These are phyloP conservation scores for Perccottus glenii DNA, from an alignment of 2,113 vertebrate species.

Conservation along the genomic window DNA sequence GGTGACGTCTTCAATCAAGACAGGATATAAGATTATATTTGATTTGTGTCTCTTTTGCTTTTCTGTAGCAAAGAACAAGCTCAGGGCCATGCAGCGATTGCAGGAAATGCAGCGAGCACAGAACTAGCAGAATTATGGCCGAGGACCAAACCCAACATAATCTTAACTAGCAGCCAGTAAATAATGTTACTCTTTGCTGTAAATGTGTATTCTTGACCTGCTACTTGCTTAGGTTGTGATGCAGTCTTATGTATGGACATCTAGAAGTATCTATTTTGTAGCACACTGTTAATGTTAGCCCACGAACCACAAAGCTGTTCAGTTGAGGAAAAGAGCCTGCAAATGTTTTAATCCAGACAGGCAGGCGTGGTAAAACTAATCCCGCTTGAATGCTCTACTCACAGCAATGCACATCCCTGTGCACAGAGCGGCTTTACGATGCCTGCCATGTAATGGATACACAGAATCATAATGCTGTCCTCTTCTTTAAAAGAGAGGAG, in stretches of 20 bases:
- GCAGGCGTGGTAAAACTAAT: slow-evolving; percentile 63
- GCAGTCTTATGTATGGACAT: background rate
- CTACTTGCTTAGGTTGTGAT: too few species aligned
- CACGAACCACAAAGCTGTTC: slow-evolving; percentile 24
- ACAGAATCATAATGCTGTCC: slow-evolving; percentile 48
- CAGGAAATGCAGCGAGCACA: background rate
- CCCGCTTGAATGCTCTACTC: slow-evolving; percentile 58
- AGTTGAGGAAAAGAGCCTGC: slow-evolving; percentile 49
- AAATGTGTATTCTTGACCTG: slow-evolving; percentile 1
- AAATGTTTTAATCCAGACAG: slow-evolving; percentile 72
- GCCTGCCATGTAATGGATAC: slow-evolving; percentile 52
- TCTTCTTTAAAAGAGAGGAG: slow-evolving; percentile 24
- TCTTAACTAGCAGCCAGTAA: slow-evolving; percentile 6
- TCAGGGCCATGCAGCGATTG: slow-evolving; percentile 38
- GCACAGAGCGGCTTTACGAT: slow-evolving; percentile 45
- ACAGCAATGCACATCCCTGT: slow-evolving; percentile 41
- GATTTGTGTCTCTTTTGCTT: background rate
- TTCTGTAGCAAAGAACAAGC: slow-evolving; percentile 53
- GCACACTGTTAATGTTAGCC: slow-evolving; percentile 15
- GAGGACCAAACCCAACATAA: slow-evolving; percentile 4
- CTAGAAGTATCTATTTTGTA: slow-evolving; percentile 22
- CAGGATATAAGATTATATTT: background rate
- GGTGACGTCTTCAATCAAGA: background rate
- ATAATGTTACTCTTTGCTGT: background rate
- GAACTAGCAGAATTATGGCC: background rate